Evolutionary conservation across 2,888 invertebrate genomes (phyloP).

Genomic region (Nephrotoma flavescens): DNA sequence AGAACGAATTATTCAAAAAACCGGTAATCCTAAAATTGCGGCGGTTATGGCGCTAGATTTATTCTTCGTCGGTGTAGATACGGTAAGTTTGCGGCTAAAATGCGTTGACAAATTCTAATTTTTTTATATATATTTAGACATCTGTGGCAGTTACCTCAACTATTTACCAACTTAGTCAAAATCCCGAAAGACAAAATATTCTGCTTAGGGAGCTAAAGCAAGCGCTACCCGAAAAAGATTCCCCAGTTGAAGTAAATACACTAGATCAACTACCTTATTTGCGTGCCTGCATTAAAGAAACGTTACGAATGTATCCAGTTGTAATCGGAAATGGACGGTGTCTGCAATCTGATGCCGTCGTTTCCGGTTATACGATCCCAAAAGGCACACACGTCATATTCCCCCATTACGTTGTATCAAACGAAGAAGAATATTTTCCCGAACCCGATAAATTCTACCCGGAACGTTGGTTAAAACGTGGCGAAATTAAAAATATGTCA

Average conservation of each 20-base stretch:
- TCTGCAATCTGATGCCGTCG: constrained; percentile 55
- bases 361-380: constrained; percentile 64
- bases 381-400: constrained; percentile 70
- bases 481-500: constrained; percentile 22
- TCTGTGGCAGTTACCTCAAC: constrained; percentile 61
- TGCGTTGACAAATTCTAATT: neutral
- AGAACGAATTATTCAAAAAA: constrained; percentile 39
- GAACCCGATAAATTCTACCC: constrained; percentile 55
- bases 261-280: constrained; percentile 54
- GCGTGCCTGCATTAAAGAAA: constrained; percentile 63
- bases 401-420: constrained; percentile 62
- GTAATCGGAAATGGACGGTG: constrained; percentile 67
- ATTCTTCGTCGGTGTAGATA: constrained; percentile 66
- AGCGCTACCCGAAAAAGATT: constrained; percentile 38
- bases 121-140: constrained; percentile 33
- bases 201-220: constrained; percentile 46
- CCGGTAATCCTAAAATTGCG: constrained; percentile 42
- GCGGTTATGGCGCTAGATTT: constrained; percentile 62
- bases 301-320: constrained; percentile 67
- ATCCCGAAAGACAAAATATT: constrained; percentile 48
- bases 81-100: constrained; percentile 31
- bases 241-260: constrained; percentile 40
- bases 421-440: constrained; percentile 54
- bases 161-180: constrained; percentile 57
- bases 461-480: constrained; percentile 59